Evolutionary conservation across 2,888 invertebrate species (phyloP).

Genomic region (Drosophila helvetica): DNA sequence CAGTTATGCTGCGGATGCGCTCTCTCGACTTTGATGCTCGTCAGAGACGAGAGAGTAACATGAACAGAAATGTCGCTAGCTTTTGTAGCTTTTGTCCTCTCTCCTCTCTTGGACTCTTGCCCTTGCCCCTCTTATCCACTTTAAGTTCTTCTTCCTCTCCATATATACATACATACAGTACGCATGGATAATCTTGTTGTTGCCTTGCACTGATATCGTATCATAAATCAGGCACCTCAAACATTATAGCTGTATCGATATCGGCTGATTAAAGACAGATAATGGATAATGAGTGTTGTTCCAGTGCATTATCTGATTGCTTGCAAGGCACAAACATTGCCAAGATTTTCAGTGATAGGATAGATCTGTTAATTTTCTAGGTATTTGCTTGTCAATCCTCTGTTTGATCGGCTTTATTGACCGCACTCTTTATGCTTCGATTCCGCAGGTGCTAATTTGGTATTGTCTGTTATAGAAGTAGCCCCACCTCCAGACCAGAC

Average conservation of each 20-base stretch:
- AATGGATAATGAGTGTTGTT: conserved; percentile 33
- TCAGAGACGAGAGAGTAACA: background rate
- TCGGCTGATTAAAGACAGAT: conserved; percentile 34
- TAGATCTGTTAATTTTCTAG: conserved; percentile 20
- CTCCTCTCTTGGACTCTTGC: background rate
- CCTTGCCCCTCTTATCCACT: background rate
- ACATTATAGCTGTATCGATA: conserved; percentile 26
- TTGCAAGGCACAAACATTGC: conserved; percentile 18
- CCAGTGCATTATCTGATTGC: conserved; percentile 22
- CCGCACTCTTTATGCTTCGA: conserved; percentile 27
- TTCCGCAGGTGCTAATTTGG: conserved; percentile 57
- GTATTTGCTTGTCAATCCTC: conserved; percentile 8
- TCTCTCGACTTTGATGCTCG: background rate
- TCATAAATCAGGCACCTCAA: conserved; percentile 35
- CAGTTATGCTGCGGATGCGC: background rate
- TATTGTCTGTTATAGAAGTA: conserved; percentile 25
- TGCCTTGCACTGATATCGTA: conserved; percentile 19
- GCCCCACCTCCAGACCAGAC: conserved; percentile 6
- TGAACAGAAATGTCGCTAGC: background rate
- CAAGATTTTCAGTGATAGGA: conserved; percentile 11
- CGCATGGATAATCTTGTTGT: background rate
- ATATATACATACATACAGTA: too few species aligned
- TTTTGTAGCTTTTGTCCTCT: background rate
- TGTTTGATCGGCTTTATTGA: conserved; percentile 26
- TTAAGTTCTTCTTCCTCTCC: background rate